Evolutionary conservation across 2,888 invertebrate species (phyloP).

Genomic region (Leucophenga montana): DNA sequence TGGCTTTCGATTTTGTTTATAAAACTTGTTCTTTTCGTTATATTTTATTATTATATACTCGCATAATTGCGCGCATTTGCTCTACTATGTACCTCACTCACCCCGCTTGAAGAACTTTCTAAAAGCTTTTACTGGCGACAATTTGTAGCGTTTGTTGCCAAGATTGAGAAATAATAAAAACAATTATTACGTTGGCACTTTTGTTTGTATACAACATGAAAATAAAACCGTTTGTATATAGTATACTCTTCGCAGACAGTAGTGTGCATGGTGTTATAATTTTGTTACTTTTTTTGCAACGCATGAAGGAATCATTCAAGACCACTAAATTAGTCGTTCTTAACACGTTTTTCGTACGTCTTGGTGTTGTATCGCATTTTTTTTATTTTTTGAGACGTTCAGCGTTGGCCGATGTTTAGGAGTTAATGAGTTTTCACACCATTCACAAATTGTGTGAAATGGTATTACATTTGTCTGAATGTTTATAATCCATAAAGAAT

Average conservation of each 20-base stretch:
- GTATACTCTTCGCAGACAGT: too few relatives aligned
- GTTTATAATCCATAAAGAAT: too few relatives aligned
- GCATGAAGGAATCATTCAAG: too few relatives aligned
- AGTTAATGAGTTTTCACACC: too few relatives aligned
- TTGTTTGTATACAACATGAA: constrained; percentile 1
- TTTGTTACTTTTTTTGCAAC: neutral
- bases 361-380: too few relatives aligned
- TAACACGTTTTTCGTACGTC: too few relatives aligned
- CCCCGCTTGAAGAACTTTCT: neutral
- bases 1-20: constrained; percentile 61
- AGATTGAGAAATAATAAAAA: constrained; percentile 13
- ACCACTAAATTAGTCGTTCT: too few relatives aligned
- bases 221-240: too few relatives aligned
- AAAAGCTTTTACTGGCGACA: neutral
- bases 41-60: neutral
- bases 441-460: too few relatives aligned
- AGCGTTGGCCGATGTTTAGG: too few relatives aligned
- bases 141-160: neutral
- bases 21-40: constrained; percentile 57
- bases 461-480: too few relatives aligned
- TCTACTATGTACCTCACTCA: neutral
- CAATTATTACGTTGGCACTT: constrained; percentile 17
- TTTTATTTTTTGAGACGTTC: too few relatives aligned
- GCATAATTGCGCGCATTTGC: neutral
- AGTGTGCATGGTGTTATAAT: neutral